Evolutionary conservation across 2,888 invertebrate species (phyloP).

Genomic region (Lypha dubia): DNA sequence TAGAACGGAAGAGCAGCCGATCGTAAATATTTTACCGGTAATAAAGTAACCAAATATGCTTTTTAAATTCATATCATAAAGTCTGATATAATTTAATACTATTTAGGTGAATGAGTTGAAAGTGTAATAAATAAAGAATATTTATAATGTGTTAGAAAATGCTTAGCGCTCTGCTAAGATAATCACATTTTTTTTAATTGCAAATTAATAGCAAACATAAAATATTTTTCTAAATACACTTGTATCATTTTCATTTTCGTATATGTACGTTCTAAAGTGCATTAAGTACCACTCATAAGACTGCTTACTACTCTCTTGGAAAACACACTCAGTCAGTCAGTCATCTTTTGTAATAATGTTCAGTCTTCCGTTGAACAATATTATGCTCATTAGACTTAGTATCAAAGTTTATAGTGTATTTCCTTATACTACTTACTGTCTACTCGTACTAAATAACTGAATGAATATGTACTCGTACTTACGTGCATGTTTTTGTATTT

Average conservation of each 20-base stretch:
- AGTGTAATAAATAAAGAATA: not conserved
- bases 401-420: constrained; percentile 31
- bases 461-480: not conserved
- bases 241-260: constrained; percentile 25
- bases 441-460: constrained; percentile 9
- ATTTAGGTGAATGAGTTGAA: not conserved
- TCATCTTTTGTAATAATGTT: constrained; percentile 53
- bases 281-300: not conserved
- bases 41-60: no score
- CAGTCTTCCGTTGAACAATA: constrained; percentile 65
- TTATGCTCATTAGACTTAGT: constrained; percentile 54
- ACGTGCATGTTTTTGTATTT: constrained; percentile 17
- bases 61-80: no score
- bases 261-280: not conserved
- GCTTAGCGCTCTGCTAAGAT: no score
- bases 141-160: no score
- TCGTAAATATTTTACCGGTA: no score
- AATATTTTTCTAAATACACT: constrained; percentile 20
- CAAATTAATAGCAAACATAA: not conserved
- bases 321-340: constrained; percentile 12
- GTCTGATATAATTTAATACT: no score
- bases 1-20: no score
- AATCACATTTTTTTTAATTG: not conserved
- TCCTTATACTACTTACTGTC: constrained; percentile 20
- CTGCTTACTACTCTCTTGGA: constrained; percentile 11